Base-by-base conservation (phyloP, 2,888 invertebrate species). In the Portevinia maculata region DNA sequence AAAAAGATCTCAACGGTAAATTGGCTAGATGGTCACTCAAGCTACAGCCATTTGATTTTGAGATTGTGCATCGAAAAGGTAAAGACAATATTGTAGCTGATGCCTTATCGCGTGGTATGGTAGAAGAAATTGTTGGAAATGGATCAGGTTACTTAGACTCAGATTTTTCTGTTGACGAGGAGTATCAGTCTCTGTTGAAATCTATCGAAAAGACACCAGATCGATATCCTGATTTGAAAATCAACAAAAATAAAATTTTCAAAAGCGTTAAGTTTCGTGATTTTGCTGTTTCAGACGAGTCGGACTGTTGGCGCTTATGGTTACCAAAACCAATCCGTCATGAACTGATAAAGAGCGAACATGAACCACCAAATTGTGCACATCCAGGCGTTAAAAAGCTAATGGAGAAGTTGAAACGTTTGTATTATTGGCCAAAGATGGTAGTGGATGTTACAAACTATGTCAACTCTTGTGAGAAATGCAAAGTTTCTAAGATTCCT, bases 31-130 rank as follows among this genome's bases (percentile, higher is more conserved):
- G 21, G 37, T 19, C 37, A 8, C 11, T 55, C 0, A 37, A 37
- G n/a, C 7, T 55, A 0, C 53, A 55, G 9, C 7, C 7, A 5
- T 55, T 55, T 6, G 37, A 34, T 8, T 55, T 55, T 19, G 24
- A 55, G 4, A 55, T 55, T 17, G 21, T 21, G 6, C 55, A 55
- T 6, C 4, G 55, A 37, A n/a, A 13, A 4, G 46, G 34, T 0
- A 62, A 17, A 3, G 17, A 28, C 11, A 32, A 59, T 46, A 17
- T 60, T 3, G 46, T 60, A 3, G 44, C 59, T 5, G 59, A 44
- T 46, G 59, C 59, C 1, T 44, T 60, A 17, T 60, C 44, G 0
- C 9, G 59, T 0, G n/a, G 21, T 2, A 24, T n/a, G 48, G 5
- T 21, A 4, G 48, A 48, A n/a, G 24, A 48, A n/a, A 24, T 48